Percentiles rank a stretch among this genome's conserved stretches.
These are phyloP conservation scores for Ariolimax columbianus DNA, from an alignment of 2,888 invertebrate genomes.

Conservation along the genomic window DNA sequence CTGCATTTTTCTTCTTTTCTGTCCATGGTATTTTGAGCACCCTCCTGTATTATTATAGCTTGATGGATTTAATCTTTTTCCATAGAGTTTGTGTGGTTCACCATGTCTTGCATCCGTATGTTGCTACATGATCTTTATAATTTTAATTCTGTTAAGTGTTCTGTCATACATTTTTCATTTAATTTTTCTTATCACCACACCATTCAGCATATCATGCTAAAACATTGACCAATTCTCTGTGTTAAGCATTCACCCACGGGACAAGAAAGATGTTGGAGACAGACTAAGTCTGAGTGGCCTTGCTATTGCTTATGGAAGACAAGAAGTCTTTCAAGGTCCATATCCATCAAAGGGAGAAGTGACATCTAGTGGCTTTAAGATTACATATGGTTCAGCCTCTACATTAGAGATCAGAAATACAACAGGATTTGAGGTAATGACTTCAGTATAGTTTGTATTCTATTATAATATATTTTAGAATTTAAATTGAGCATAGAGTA, in stretches of 20 bases:
- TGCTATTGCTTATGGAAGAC: constrained; percentile 68
- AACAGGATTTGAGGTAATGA: constrained; percentile 56
- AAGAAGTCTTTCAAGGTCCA: constrained; percentile 68
- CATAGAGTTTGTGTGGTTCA: too few relatives aligned
- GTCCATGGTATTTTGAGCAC: too few relatives aligned
- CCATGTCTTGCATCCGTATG: too few relatives aligned
- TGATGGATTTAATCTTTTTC: too few relatives aligned
- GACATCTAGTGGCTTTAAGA: constrained; percentile 7
- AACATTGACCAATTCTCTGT: too few relatives aligned
- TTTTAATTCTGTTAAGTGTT: too few relatives aligned
- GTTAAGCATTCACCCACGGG: constrained; percentile 68
- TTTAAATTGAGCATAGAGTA: not conserved
- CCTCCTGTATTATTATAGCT: too few relatives aligned
- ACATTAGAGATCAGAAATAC: constrained; percentile 56
- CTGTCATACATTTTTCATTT: too few relatives aligned
- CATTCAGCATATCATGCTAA: too few relatives aligned
- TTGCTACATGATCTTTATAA: too few relatives aligned
- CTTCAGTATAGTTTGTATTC: not conserved
- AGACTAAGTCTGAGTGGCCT: constrained; percentile 67
- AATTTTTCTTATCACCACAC: too few relatives aligned
- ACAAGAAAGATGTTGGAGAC: constrained; percentile 69
- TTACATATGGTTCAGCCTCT: constrained; percentile 31
- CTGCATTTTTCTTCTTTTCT: too few relatives aligned
- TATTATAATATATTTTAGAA: not conserved
- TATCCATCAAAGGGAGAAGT: constrained; percentile 55